Percentiles rank a stretch among this genome's conserved stretches.
These are phyloP conservation scores for Brachionus koreanus DNA, from an alignment of 1,140 invertebrate species.

Conservation along the genomic window DNA sequence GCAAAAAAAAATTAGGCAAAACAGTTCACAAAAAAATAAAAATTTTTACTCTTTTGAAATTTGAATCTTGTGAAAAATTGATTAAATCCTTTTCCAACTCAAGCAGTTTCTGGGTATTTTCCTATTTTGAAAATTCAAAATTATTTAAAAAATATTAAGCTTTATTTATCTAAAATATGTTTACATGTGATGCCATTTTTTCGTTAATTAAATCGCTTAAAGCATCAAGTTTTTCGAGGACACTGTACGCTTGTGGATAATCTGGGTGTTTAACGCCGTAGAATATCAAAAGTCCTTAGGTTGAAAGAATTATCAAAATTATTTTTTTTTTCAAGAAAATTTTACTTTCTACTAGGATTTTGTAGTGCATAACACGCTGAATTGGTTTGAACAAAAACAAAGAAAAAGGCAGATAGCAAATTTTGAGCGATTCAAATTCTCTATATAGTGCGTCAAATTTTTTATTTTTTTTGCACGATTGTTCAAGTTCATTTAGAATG, in stretches of 20 bases:
- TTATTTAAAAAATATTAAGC: neutral
- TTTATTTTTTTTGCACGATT: constrained; percentile 67
- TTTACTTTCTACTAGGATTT: constrained; percentile 76
- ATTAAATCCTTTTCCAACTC: constrained; percentile 77
- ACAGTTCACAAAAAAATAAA: neutral
- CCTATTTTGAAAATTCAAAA: constrained; percentile 57
- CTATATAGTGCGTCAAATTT: constrained; percentile 74
- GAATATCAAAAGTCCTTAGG: neutral
- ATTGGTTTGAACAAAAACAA: constrained; percentile 81
- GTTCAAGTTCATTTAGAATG: constrained; percentile 72
- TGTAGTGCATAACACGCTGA: constrained; percentile 80
- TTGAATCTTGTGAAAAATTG: constrained; percentile 62
- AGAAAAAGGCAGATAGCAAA: constrained; percentile 70
- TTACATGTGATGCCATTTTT: neutral
- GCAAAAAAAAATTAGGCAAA: neutral
- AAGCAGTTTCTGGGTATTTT: constrained; percentile 75
- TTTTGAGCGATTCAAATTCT: constrained; percentile 78
- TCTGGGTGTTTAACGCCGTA: constrained; percentile 26
- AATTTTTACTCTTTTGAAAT: neutral
- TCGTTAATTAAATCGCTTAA: neutral
- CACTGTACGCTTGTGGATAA: constrained; percentile 5
- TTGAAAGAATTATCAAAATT: neutral
- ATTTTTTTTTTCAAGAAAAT: neutral
- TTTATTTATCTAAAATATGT: too few species aligned
- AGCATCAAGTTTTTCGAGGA: neutral